Percentiles rank a stretch among this genome's conserved stretches.
phyloP scores from a whole-genome alignment of 2,888 invertebrate genomes.

The Amblyjoppa proteus region DNA sequence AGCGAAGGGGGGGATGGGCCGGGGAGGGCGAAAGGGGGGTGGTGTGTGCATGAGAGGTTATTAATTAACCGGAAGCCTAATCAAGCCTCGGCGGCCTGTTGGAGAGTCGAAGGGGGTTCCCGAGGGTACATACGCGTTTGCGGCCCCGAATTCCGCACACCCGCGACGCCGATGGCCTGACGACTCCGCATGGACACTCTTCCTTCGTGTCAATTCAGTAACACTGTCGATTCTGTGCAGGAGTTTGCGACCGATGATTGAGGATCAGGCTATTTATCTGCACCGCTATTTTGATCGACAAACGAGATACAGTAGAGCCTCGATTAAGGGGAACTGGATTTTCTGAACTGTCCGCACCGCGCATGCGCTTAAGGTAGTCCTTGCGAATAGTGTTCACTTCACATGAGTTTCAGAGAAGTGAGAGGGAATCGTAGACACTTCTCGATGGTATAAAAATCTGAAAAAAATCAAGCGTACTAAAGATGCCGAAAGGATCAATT shows the following conservation, averaged over 20 bases:
- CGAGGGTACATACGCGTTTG: conserved; percentile 44
- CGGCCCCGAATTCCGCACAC: conserved; percentile 71
- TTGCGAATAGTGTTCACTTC: too few relatives aligned
- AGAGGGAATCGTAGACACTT: too few relatives aligned
- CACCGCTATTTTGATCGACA: neutral
- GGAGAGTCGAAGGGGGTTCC: conserved; percentile 59
- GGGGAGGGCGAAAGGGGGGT: conserved; percentile 18
- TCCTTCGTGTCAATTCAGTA: conserved; percentile 64
- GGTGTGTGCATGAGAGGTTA: conserved; percentile 85
- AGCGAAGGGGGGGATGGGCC: conserved; percentile 42
- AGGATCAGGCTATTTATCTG: conserved; percentile 28
- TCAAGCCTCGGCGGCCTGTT: conserved; percentile 83
- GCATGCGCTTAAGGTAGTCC: too few relatives aligned
- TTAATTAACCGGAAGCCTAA: conserved; percentile 88
- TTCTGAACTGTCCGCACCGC: too few relatives aligned
- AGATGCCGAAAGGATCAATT: too few relatives aligned
- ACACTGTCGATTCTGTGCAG: conserved; percentile 53
- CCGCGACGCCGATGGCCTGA: conserved; percentile 51
- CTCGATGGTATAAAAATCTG: too few relatives aligned
- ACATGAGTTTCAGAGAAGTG: too few relatives aligned
- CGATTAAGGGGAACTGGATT: too few relatives aligned
- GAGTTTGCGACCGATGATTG: conserved; percentile 29
- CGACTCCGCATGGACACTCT: conserved; percentile 73
- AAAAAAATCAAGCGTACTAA: too few relatives aligned
- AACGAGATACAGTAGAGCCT: too few relatives aligned